Conservation (phyloP, 2,797 vertebrate species). For the Avahi laniger region DNA sequence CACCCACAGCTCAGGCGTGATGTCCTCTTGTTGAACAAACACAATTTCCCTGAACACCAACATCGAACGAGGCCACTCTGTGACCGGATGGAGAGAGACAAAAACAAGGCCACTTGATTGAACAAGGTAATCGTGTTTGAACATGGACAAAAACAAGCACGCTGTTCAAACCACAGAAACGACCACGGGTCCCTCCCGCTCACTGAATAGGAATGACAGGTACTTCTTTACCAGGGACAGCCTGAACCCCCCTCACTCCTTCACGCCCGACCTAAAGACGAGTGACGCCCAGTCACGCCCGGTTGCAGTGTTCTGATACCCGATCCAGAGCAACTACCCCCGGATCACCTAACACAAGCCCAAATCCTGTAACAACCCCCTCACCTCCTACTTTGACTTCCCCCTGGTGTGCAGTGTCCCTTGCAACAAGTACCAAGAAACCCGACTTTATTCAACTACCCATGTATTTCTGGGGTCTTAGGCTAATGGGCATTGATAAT, state of each 20-base stretch:
- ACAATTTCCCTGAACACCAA: not conserved
- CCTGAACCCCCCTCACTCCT: not conserved
- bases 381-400: not conserved
- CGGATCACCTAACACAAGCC: not conserved
- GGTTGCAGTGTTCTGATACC: not conserved
- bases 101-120: not conserved
- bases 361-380: no score
- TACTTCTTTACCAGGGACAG: accelerated
- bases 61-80: not conserved
- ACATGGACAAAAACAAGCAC: not conserved
- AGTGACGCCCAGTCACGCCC: not conserved
- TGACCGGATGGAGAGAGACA: not conserved
- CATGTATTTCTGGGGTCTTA: not conserved
- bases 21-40: slow-evolving; percentile 42
- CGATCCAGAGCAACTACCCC: not conserved
- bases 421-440: not conserved
- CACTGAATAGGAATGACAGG: accelerated
- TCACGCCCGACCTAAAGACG: not conserved
- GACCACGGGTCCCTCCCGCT: accelerated
- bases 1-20: not conserved
- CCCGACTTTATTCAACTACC: not conserved
- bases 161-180: not conserved
- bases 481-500: not conserved
- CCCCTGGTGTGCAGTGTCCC: not conserved
- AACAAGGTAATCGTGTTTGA: not conserved